Evolutionary conservation across 2,888 invertebrate genomes (phyloP).

Genomic region (Macaria liturata): DNA sequence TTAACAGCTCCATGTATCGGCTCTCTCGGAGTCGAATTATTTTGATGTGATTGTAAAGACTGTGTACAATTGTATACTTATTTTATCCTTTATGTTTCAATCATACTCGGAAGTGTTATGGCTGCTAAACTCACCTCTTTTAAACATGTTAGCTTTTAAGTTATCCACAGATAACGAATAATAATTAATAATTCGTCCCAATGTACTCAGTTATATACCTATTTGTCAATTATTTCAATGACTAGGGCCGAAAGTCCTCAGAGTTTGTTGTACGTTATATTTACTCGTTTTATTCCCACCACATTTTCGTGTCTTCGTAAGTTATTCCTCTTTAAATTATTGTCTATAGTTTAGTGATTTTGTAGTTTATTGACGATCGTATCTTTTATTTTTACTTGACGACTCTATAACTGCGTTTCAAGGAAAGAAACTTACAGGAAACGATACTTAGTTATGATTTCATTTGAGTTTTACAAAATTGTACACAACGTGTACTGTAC

Average conservation of each 20-base stretch:
- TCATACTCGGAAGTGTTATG: too few relatives aligned
- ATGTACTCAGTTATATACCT: too few relatives aligned
- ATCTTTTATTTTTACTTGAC: conserved; percentile 17
- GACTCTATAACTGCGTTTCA: background rate
- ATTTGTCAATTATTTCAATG: too few relatives aligned
- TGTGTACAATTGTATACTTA: conserved; percentile 6
- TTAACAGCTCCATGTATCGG: background rate
- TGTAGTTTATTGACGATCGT: conserved; percentile 16
- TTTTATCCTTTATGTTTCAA: background rate
- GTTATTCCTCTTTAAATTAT: conserved; percentile 37
- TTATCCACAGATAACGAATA: too few relatives aligned
- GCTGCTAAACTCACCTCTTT: too few relatives aligned
- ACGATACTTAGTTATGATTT: background rate
- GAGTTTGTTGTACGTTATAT: background rate
- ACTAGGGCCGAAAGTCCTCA: too few relatives aligned
- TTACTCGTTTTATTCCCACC: conserved; percentile 39
- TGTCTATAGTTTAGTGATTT: conserved; percentile 13
- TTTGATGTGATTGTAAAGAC: background rate
- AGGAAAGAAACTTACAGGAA: background rate
- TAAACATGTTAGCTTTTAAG: too few relatives aligned
- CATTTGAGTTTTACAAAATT: conserved; percentile 12
- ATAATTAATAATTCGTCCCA: too few relatives aligned
- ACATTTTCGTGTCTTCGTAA: conserved; percentile 36
- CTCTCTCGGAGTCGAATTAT: background rate
- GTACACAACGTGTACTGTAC: conserved; percentile 18